Evolutionary conservation across 2,113 vertebrate species (phyloP).

Genomic region (Embiotoca jacksoni): DNA sequence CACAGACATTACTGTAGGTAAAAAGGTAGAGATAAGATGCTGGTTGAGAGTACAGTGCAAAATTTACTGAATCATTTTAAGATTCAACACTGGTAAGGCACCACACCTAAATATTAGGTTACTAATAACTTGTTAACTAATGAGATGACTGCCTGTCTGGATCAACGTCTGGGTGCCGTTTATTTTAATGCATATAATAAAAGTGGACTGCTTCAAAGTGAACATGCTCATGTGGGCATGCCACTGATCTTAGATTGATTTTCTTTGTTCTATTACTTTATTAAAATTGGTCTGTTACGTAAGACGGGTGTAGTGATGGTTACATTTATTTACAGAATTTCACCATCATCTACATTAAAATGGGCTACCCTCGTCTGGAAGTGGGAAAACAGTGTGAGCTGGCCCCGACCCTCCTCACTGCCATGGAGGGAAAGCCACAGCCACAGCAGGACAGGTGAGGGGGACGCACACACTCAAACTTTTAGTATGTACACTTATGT

Average conservation of each 20-base stretch:
- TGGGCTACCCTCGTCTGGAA: conserved; percentile 96
- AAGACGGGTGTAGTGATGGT: background rate
- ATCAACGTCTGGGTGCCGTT: background rate
- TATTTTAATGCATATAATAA: background rate
- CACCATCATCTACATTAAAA: conserved; percentile 99
- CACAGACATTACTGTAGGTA: too few species aligned
- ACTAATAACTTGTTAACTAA: too few species aligned
- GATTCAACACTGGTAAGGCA: too few species aligned
- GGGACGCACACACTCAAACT: background rate
- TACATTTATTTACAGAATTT: conserved; percentile 89
- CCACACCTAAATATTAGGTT: too few species aligned
- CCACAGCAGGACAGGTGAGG: conserved; percentile 97
- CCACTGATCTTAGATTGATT: background rate
- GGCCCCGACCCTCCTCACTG: conserved; percentile 96
- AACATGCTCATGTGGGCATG: background rate
- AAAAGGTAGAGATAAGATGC: too few species aligned
- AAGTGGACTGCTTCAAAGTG: background rate
- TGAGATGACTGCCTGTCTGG: too few species aligned
- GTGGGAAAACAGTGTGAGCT: conserved; percentile 96
- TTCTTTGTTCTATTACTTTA: background rate
- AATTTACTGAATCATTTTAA: too few species aligned
- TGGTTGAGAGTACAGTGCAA: too few species aligned
- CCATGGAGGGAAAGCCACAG: conserved; percentile 98
- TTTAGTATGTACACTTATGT: background rate
- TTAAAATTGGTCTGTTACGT: background rate